Percentiles rank a stretch among this genome's conserved stretches.
Evolutionary conservation across 2,797 vertebrate genomes (phyloP).

Genomic region (Paedocypris micromegethes): DNA sequence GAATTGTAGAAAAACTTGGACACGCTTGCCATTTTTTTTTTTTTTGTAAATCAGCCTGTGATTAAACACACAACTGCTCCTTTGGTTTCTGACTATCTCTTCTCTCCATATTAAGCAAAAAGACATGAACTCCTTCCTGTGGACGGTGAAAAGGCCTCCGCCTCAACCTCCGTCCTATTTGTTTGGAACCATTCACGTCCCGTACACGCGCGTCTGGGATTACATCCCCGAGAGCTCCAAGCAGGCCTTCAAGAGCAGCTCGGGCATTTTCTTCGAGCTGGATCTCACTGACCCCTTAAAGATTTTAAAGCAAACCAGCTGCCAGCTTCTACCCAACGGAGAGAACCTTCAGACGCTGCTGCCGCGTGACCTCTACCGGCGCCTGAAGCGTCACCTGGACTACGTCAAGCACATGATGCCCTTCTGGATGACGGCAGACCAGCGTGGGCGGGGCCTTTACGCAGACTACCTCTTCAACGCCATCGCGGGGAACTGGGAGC

Average conservation of each 20-base stretch:
- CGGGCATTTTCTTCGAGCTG: constrained; percentile 78
- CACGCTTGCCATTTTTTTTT: too few relatives aligned
- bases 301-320: constrained; percentile 79
- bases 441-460: constrained; percentile 78
- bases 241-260: constrained; percentile 75
- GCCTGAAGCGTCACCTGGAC: constrained; percentile 82
- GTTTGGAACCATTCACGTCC: constrained; percentile 84
- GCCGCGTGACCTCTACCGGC: constrained; percentile 76
- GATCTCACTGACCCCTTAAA: constrained; percentile 82
- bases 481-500: constrained; percentile 84
- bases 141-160: constrained; percentile 75
- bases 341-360: constrained; percentile 80
- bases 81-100: background rate
- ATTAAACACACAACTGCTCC: background rate
- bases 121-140: constrained; percentile 82
- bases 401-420: constrained; percentile 85
- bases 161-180: constrained; percentile 78
- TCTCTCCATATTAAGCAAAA: constrained; percentile 63
- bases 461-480: constrained; percentile 85
- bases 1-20: too few relatives aligned
- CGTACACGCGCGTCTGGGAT: constrained; percentile 82
- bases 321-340: constrained; percentile 79
- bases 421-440: constrained; percentile 80
- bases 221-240: constrained; percentile 82
- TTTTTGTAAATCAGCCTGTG: too few relatives aligned